Evolutionary conservation across 2,113 vertebrate species (phyloP).

Genomic region (Physeter macrocephalus): DNA sequence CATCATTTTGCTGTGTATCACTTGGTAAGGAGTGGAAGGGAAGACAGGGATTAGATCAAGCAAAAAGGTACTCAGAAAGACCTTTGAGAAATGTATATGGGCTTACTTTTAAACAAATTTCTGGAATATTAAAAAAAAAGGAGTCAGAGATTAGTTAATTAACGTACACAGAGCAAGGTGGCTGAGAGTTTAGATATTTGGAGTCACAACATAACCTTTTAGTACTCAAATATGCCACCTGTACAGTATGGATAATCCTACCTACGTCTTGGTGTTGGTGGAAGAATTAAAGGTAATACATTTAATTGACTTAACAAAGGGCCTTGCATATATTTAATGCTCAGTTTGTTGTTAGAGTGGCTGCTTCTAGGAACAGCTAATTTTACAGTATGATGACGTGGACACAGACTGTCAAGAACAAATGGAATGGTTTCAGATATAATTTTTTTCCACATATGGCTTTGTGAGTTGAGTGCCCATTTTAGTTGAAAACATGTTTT

Average conservation of each 20-base stretch:
- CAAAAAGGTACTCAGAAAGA: background rate
- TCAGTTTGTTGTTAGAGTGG: background rate
- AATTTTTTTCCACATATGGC: background rate
- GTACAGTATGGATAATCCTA: background rate
- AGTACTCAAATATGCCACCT: background rate
- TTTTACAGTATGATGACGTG: background rate
- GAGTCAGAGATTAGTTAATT: background rate
- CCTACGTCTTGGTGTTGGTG: background rate
- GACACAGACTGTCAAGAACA: background rate
- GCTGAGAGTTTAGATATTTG: background rate
- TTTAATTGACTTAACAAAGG: background rate
- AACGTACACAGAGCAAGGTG: background rate
- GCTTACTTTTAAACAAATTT: background rate
- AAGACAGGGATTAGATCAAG: background rate
- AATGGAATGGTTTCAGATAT: background rate
- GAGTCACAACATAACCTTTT: background rate
- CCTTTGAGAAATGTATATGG: background rate
- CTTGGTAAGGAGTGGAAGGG: background rate
- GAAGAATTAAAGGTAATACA: background rate
- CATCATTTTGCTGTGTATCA: background rate
- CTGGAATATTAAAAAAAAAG: background rate
- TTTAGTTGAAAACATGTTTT: slow-evolving; percentile 41
- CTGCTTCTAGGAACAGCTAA: background rate
- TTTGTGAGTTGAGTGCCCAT: background rate
- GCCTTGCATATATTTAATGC: background rate